Base-by-base conservation (phyloP, 2,888 invertebrate species). In the Aleiodes alternator region DNA sequence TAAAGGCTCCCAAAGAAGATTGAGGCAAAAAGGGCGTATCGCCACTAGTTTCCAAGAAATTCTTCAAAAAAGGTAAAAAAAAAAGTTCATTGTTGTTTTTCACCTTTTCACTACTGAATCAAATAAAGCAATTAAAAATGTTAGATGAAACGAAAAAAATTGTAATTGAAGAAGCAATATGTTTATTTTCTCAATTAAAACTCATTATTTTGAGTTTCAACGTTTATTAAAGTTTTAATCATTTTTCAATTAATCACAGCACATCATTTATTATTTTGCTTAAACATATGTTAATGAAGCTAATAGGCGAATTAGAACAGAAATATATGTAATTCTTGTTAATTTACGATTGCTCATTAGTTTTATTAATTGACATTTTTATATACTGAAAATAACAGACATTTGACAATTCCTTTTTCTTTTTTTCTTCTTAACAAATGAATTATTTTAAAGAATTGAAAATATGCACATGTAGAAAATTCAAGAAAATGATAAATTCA, bases 111-210 rank as follows among this genome's bases (percentile, higher is more conserved):
- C 2, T 34, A 34, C 34, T 34, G 34, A 34, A 23, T 23, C 2
- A 23, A 23, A 23, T 23, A 34, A 34, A 34, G 34, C 43, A 43
- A 43, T 43, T 9, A 11, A 48, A 64, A 64, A 64, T 64, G 64
- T 57, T 57, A 59, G 57, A 43, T 56, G 14, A 29, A 48, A 14
- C 48, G 38, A 8, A 72, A 50, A 72, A 34, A 59, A 31, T 59
- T 48, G 61, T 64, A 61, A 50, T 48, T 71, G 59, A 48, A 56
- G 56, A 64, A 59, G 57, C 71, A 71, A 59, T 71, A 38, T 16
- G 64, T 64, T 64, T 43, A 1, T 16, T 16, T 48, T 64, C 3
- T 61, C 16, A 61, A 61, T 61, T 31, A 1, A 16, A 16, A 61
- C 43, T 61, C 8, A 43, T 61, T 38, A 6, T 43, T 16, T 61